Evolutionary conservation across 2,113 vertebrate species (phyloP).

Genomic region (Varanus salvator): DNA sequence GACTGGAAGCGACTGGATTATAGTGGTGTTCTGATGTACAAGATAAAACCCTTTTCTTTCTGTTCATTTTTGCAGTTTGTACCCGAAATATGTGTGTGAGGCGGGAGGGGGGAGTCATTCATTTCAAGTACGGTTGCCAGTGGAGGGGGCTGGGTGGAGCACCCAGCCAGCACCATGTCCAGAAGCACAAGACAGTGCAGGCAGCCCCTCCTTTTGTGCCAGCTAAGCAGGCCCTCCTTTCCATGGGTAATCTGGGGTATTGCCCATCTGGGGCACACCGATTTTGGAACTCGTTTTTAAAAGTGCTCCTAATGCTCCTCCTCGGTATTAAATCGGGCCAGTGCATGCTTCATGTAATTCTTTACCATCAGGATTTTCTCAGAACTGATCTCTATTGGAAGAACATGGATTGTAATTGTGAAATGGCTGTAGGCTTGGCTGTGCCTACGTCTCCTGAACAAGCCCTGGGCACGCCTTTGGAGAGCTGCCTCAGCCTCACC

Average conservation of each 20-base stretch:
- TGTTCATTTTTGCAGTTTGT: background rate
- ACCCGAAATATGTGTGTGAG: background rate
- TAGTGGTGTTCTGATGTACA: constrained; percentile 22
- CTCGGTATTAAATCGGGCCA: no score
- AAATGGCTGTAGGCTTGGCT: background rate
- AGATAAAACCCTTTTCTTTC: constrained; percentile 26
- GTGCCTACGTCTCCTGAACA: no score
- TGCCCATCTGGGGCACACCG: background rate
- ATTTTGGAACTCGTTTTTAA: background rate
- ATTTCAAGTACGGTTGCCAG: background rate
- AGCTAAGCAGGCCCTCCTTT: background rate
- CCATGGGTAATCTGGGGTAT: background rate
- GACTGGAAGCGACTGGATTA: constrained; percentile 6
- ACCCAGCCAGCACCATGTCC: background rate
- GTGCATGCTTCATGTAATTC: no score
- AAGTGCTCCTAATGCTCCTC: background rate
- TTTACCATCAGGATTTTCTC: no score
- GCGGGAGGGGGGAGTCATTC: background rate
- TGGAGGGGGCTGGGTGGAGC: no score
- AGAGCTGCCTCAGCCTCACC: no score
- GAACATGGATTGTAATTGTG: no score
- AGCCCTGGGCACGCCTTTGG: no score
- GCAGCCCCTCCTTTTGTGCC: no score
- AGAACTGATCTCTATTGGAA: no score
- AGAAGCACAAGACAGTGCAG: background rate